phyloP scores from a whole-genome alignment of 2,888 invertebrate species.

The Pterobdella sp. region DNA sequence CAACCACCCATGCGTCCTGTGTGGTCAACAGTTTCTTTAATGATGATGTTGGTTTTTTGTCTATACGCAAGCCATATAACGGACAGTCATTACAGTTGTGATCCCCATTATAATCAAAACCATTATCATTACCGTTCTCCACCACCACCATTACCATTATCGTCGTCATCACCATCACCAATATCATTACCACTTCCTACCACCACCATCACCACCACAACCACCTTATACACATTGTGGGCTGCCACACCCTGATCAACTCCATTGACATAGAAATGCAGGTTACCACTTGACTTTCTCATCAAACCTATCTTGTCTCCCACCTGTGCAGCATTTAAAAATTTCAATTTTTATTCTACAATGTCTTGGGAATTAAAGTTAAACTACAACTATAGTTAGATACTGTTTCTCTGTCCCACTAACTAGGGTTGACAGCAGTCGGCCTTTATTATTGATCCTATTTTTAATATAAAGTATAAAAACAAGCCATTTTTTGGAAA shows the following conservation, averaged over 20 bases:
- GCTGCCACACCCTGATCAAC: slow-evolving; percentile 74
- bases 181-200: slow-evolving; percentile 60
- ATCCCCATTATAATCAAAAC: background rate
- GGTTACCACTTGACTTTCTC: slow-evolving; percentile 70
- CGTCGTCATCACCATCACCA: slow-evolving; percentile 38
- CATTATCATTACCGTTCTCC: background rate
- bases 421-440: too few relatives aligned
- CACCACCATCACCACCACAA: slow-evolving; percentile 89
- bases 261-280: slow-evolving; percentile 88
- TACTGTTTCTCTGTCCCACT: too few relatives aligned
- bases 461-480: too few relatives aligned
- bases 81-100: background rate
- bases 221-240: slow-evolving; percentile 67
- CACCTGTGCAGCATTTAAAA: slow-evolving; percentile 60
- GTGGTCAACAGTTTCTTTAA: too few relatives aligned
- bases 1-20: slow-evolving; percentile 91
- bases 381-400: too few relatives aligned
- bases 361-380: too few relatives aligned
- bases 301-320: slow-evolving; percentile 88
- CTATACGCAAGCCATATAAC: slow-evolving; percentile 60
- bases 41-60: too few relatives aligned
- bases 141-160: background rate
- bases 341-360: too few relatives aligned
- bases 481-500: too few relatives aligned
- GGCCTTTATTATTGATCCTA: too few relatives aligned